Percentiles rank a stretch among this genome's conserved stretches.
Conservation (phyloP, 1,140 invertebrate genomes). For the Trichonephila inaurata region DNA sequence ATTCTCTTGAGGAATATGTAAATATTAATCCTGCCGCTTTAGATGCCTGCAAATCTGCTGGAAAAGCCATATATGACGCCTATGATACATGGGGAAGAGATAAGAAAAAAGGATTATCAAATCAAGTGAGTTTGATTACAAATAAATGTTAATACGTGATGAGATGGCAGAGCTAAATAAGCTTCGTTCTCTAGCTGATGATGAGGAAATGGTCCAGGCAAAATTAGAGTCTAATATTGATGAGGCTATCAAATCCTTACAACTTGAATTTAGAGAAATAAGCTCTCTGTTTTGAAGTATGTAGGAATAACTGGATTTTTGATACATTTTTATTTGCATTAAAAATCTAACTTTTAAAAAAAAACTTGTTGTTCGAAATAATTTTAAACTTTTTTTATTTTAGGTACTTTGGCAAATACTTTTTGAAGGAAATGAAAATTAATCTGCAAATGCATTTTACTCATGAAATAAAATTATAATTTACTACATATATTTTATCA, state of each 20-base stretch:
- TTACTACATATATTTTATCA: too few relatives aligned
- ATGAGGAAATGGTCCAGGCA: not conserved
- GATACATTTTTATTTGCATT: too few relatives aligned
- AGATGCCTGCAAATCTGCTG: constrained; percentile 62
- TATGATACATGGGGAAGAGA: constrained; percentile 33
- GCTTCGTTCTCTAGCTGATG: not conserved
- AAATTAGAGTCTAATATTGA: constrained; percentile 49
- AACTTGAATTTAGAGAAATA: constrained; percentile 32
- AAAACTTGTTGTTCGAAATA: too few relatives aligned
- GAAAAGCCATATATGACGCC: constrained; percentile 18
- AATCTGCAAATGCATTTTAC: too few relatives aligned
- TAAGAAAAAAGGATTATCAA: not conserved
- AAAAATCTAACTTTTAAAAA: too few relatives aligned
- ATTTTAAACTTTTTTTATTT: too few relatives aligned
- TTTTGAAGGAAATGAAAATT: too few relatives aligned
- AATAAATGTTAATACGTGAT: not conserved
- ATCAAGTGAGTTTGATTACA: not conserved
- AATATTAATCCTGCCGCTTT: constrained; percentile 52
- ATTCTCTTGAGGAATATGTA: constrained; percentile 24
- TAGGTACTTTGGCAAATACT: too few relatives aligned
- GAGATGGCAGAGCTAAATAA: not conserved
- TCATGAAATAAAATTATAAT: too few relatives aligned
- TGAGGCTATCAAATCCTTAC: constrained; percentile 7
- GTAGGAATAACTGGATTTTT: not conserved
- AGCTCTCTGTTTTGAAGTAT: not conserved